These are phyloP conservation scores for Urocynchramus pylzowi DNA, from an alignment of 2,113 vertebrate genomes.

Conservation along the genomic window DNA sequence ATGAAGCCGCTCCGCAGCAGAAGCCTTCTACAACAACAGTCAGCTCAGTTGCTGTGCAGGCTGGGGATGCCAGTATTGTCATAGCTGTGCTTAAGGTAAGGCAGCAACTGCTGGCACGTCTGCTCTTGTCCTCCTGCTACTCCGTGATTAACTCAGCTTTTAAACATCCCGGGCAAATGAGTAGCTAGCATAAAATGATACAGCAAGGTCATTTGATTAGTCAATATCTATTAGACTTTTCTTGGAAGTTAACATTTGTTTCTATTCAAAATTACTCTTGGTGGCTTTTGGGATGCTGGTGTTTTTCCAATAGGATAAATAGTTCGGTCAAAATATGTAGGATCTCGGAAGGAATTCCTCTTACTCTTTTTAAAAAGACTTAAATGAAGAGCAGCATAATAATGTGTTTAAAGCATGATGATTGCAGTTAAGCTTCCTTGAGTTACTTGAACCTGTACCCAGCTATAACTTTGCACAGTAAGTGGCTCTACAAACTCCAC, in stretches of 20 bases:
- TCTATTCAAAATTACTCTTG: background rate
- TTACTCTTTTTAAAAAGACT: background rate
- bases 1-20: slow-evolving; percentile 43
- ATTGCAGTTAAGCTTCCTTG: background rate
- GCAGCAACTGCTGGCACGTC: background rate
- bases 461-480: background rate
- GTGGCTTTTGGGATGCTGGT: background rate
- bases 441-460: background rate
- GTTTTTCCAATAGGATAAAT: background rate
- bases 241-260: background rate
- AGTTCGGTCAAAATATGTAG: background rate
- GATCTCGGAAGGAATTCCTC: background rate
- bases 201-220: background rate
- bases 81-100: slow-evolving; percentile 86
- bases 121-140: background rate
- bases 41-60: slow-evolving; percentile 84
- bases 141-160: background rate
- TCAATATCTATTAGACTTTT: background rate
- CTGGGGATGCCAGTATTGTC: slow-evolving; percentile 79
- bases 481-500: background rate
- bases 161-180: background rate
- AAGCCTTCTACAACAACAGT: slow-evolving; percentile 78
- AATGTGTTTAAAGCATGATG: background rate
- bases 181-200: background rate
- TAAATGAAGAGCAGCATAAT: background rate